Evolutionary conservation across 2,888 invertebrate species (phyloP).

Genomic region (Marronus borbonicus): DNA sequence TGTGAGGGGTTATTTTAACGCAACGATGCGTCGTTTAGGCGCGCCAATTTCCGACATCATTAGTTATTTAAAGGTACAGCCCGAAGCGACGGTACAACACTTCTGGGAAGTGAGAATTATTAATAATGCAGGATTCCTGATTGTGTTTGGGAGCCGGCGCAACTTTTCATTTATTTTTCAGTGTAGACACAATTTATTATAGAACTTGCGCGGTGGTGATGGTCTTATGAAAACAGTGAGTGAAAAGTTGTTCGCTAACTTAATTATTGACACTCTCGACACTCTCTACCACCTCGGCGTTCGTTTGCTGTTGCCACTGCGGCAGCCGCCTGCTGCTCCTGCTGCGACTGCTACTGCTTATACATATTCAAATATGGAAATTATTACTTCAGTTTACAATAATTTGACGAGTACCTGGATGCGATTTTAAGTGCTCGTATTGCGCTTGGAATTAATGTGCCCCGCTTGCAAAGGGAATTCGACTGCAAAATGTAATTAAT

Average conservation of each 20-base stretch:
- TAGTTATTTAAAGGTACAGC: conserved; percentile 57
- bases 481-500: conserved; percentile 40
- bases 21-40: conserved; percentile 50
- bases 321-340: not conserved
- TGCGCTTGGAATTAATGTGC: conserved; percentile 34
- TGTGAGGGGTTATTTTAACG: conserved; percentile 55
- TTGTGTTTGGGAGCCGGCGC: conserved; percentile 57
- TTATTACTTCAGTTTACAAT: conserved; percentile 58
- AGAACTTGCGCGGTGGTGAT: conserved; percentile 52
- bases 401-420: conserved; percentile 59
- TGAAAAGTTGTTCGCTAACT: conserved; percentile 59
- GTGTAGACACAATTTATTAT: conserved; percentile 60
- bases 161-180: conserved; percentile 58
- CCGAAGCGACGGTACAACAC: conserved; percentile 56
- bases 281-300: conserved; percentile 41
- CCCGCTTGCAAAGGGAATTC: conserved; percentile 33
- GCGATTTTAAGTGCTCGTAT: conserved; percentile 56
- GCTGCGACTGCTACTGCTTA: conserved; percentile 51
- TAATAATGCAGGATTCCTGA: conserved; percentile 59
- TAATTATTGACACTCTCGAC: conserved; percentile 59
- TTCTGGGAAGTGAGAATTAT: conserved; percentile 57
- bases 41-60: conserved; percentile 56
- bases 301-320: conserved; percentile 29
- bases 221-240: conserved; percentile 54
- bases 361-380: conserved; percentile 62